Conservation (phyloP, 2,113 vertebrate species). For the Myotis brandtii region DNA sequence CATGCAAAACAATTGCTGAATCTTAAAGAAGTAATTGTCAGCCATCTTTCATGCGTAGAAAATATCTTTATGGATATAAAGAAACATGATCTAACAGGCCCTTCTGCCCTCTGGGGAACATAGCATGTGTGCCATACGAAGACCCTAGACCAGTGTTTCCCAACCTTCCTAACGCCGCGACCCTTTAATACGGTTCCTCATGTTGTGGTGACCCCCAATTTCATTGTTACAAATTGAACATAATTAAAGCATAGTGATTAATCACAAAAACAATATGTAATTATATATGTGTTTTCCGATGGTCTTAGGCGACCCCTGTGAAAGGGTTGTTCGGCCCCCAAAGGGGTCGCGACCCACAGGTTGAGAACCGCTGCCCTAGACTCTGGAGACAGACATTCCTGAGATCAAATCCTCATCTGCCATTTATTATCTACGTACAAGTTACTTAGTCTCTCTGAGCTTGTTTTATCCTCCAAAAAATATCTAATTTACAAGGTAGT, state of each 20-base stretch:
- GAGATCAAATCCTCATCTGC: conserved; percentile 26
- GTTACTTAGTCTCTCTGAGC: not conserved
- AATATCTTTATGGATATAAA: not conserved
- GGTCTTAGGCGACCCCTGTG: too few relatives aligned
- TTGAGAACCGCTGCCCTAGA: not conserved
- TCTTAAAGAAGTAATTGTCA: conserved; percentile 43
- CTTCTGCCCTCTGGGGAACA: not conserved
- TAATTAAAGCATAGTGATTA: too few relatives aligned
- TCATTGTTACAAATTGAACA: too few relatives aligned
- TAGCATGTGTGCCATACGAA: not conserved
- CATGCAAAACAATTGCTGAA: not conserved
- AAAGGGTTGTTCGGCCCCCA: too few relatives aligned
- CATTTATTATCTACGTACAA: not conserved
- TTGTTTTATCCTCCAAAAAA: conserved; percentile 28
- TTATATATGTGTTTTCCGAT: too few relatives aligned
- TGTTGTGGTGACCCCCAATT: too few relatives aligned
- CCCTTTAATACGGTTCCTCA: too few relatives aligned
- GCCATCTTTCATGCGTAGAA: not conserved
- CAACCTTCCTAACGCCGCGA: too few relatives aligned
- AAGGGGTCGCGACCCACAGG: too few relatives aligned
- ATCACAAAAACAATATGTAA: too few relatives aligned
- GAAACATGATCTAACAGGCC: not conserved
- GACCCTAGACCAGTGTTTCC: not conserved
- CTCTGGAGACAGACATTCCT: not conserved
- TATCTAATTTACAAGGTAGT: not conserved